Conservation (phyloP, 2,113 vertebrate genomes). For the Syngnathus scovelli region DNA sequence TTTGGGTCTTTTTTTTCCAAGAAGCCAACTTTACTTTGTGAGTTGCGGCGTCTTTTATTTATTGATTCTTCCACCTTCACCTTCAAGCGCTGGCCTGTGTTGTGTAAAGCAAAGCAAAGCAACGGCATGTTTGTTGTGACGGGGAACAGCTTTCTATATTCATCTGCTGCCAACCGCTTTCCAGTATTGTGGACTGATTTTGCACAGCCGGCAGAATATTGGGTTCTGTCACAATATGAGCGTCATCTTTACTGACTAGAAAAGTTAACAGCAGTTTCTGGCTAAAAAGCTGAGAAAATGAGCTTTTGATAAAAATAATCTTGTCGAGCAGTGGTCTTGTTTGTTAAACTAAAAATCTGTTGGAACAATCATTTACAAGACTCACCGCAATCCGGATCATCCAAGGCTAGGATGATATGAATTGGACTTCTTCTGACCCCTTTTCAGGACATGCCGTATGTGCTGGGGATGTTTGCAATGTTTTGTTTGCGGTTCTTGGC, state of each 20-base stretch:
- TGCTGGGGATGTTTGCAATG: too few relatives aligned
- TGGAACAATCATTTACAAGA: too few relatives aligned
- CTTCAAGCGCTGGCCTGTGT: background rate
- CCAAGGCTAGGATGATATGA: too few relatives aligned
- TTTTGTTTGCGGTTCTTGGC: too few relatives aligned
- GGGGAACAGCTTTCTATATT: background rate
- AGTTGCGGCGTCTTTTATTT: background rate
- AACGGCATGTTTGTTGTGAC: background rate
- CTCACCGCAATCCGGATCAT: too few relatives aligned
- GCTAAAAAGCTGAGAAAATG: too few relatives aligned
- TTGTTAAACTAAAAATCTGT: too few relatives aligned
- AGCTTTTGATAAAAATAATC: too few relatives aligned
- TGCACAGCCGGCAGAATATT: background rate
- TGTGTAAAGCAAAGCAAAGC: background rate
- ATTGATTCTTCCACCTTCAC: background rate
- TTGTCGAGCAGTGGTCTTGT: too few relatives aligned
- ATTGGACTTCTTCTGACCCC: too few relatives aligned
- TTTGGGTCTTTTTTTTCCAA: background rate
- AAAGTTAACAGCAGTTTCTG: too few relatives aligned
- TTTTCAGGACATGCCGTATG: too few relatives aligned
- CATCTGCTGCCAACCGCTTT: background rate
- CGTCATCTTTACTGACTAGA: background rate
- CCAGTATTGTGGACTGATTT: background rate
- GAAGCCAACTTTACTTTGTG: background rate
- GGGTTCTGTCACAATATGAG: background rate